These are phyloP conservation scores for Bathynomus jamesi DNA, from an alignment of 1,140 invertebrate species.

Conservation along the genomic window DNA sequence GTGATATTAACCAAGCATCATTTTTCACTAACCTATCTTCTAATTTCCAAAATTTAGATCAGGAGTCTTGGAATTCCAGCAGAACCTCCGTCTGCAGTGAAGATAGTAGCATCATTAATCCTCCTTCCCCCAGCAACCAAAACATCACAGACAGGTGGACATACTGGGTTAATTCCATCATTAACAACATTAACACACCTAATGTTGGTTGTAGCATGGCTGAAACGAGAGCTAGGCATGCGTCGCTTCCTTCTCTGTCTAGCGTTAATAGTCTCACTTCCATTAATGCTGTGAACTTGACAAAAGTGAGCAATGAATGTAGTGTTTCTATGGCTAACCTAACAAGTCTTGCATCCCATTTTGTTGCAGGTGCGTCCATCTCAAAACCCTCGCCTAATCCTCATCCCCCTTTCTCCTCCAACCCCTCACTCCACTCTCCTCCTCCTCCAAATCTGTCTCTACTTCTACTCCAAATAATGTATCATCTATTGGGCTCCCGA, in stretches of 20 bases:
- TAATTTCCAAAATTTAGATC: not conserved
- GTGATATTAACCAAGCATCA: not conserved
- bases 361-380: constrained; percentile 11
- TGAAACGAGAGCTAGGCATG: not conserved
- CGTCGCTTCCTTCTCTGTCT: not conserved
- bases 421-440: constrained; percentile 19
- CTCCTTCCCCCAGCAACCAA: not conserved
- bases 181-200: no score
- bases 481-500: not conserved
- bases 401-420: constrained; percentile 25
- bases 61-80: not conserved
- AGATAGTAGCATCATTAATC: not conserved
- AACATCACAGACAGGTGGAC: not conserved
- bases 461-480: not conserved
- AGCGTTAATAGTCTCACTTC: not conserved
- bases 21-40: not conserved
- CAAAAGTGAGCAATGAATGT: not conserved
- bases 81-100: not conserved
- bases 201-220: not conserved
- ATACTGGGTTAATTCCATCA: not conserved
- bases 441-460: not conserved
- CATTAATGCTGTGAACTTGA: not conserved
- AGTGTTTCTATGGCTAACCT: not conserved
- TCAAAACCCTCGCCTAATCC: constrained; percentile 20
- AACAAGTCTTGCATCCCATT: constrained; percentile 1